These are phyloP conservation scores for Tachina fera DNA, from an alignment of 2,888 invertebrate species.

Conservation along the genomic window DNA sequence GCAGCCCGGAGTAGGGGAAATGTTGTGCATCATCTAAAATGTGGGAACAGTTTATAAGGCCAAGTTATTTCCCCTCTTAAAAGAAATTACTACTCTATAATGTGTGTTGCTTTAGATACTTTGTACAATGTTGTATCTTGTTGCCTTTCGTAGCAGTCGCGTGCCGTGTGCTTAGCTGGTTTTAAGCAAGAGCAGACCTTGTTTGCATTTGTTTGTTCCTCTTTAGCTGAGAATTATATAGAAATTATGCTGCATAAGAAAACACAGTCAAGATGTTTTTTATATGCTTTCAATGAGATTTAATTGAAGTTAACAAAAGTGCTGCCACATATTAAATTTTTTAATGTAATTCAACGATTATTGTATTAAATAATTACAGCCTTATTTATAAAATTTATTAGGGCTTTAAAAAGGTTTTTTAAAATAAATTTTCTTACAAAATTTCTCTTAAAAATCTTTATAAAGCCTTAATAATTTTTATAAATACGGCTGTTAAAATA, in stretches of 20 bases:
- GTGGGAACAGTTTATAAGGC: slow-evolving; percentile 49
- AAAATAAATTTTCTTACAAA: too few species aligned
- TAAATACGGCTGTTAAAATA: too few species aligned
- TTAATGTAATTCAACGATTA: not conserved
- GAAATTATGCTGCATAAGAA: slow-evolving; percentile 14
- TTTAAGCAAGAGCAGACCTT: slow-evolving; percentile 19
- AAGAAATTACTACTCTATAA: slow-evolving; percentile 25
- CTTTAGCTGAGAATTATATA: not conserved
- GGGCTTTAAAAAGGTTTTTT: too few species aligned
- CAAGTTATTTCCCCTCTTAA: slow-evolving; percentile 52
- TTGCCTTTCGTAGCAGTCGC: slow-evolving; percentile 74
- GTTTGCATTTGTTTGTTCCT: not conserved
- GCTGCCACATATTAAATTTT: slow-evolving; percentile 1
- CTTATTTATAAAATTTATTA: too few species aligned
- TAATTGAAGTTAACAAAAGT: not conserved
- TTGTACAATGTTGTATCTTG: slow-evolving; percentile 9
- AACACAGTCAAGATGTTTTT: not conserved
- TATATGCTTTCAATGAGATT: not conserved
- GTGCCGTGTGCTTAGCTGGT: slow-evolving; percentile 75
- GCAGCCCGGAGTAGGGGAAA: slow-evolving; percentile 33
- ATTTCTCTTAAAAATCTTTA: too few species aligned
- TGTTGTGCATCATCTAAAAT: not conserved
- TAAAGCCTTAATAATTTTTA: too few species aligned
- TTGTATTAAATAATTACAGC: too few species aligned
- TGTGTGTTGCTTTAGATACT: slow-evolving; percentile 16